Conservation (phyloP, 2,797 vertebrate species). For the Heteromormyrus szaboi region DNA sequence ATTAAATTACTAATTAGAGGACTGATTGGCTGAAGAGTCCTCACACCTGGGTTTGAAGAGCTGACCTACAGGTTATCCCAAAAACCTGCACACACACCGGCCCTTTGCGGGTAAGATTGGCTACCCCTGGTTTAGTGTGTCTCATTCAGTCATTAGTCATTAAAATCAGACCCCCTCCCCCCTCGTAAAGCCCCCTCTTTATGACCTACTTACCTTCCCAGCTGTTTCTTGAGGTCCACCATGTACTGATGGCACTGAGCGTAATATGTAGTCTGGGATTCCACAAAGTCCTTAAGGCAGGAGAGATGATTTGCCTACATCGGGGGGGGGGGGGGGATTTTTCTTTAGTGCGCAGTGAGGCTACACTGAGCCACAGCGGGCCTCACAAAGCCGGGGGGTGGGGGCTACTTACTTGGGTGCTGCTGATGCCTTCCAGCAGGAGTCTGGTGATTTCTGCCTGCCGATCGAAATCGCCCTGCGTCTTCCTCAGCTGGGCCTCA, state of each 20-base stretch:
- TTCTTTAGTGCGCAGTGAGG: neutral
- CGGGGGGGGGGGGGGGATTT: neutral
- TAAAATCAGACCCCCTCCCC: neutral
- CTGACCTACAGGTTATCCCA: no score
- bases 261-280: slow-evolving; percentile 85
- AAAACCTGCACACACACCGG: no score
- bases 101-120: no score
- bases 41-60: no score
- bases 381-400: neutral
- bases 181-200: neutral
- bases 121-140: neutral
- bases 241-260: slow-evolving; percentile 87
- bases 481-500: slow-evolving; percentile 86
- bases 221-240: slow-evolving; percentile 83
- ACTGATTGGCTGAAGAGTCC: no score
- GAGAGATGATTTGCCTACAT: slow-evolving; percentile 82
- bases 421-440: slow-evolving; percentile 78
- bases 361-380: neutral
- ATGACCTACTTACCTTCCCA: slow-evolving; percentile 71
- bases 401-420: slow-evolving; percentile 73
- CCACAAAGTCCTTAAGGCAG: slow-evolving; percentile 87
- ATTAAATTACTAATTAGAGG: no score
- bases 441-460: slow-evolving; percentile 82
- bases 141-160: neutral
- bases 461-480: slow-evolving; percentile 87